These are phyloP conservation scores for Microlaimidae sp. DNA, from an alignment of 2,888 invertebrate genomes.

Conservation along the genomic window DNA sequence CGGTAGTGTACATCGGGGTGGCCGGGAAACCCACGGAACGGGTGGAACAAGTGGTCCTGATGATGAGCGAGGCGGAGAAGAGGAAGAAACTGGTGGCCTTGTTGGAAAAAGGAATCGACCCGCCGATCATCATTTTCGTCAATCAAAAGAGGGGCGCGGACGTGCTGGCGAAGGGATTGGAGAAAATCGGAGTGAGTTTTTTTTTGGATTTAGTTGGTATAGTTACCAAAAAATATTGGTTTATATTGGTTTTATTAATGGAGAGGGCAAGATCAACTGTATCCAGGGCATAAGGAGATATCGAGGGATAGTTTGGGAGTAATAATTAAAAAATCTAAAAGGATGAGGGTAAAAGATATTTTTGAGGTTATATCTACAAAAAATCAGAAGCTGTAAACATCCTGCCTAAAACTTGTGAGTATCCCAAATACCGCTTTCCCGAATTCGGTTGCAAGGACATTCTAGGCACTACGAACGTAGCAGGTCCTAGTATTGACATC, in stretches of 20 bases:
- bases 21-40: conserved; percentile 91
- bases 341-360: too few species aligned
- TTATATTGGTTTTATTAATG: background rate
- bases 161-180: conserved; percentile 83
- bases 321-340: too few species aligned
- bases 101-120: conserved; percentile 69
- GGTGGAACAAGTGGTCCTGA: conserved; percentile 87
- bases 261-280: background rate
- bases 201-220: conserved; percentile 11
- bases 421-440: too few species aligned
- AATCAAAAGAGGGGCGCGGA: conserved; percentile 99
- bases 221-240: background rate
- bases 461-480: too few species aligned
- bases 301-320: too few species aligned
- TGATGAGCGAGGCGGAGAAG: conserved; percentile 88
- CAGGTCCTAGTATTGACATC: too few species aligned
- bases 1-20: conserved; percentile 92
- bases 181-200: conserved; percentile 62
- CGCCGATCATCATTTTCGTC: conserved; percentile 97
- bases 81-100: conserved; percentile 82
- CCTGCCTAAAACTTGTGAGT: too few species aligned
- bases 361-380: too few species aligned
- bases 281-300: background rate
- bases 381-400: too few species aligned
- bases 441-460: too few species aligned